These are phyloP conservation scores for Hylia prasina DNA, from an alignment of 2,113 vertebrate genomes.

Conservation along the genomic window DNA sequence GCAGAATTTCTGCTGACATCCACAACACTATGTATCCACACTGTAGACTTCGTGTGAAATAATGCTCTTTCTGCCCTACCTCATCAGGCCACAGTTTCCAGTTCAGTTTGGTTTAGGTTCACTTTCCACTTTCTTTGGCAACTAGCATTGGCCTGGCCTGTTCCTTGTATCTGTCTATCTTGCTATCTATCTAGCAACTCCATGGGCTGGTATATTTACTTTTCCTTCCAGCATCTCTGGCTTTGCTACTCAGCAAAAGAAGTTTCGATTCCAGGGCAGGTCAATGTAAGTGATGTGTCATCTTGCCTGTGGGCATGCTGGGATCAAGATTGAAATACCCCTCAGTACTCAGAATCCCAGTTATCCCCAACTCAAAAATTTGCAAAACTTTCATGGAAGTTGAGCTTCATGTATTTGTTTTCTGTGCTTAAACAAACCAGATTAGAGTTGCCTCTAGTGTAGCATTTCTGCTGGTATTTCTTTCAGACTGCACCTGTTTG, in stretches of 20 bases:
- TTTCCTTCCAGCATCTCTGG: background rate
- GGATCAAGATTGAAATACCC: background rate
- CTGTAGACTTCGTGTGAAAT: background rate
- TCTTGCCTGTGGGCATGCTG: background rate
- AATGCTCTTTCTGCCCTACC: background rate
- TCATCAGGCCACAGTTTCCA: background rate
- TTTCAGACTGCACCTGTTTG: background rate
- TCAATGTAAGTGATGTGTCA: background rate
- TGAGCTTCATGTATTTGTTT: background rate
- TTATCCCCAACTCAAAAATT: too few relatives aligned
- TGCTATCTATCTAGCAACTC: background rate
- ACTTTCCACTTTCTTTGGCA: background rate
- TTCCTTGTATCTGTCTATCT: background rate
- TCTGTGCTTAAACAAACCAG: background rate
- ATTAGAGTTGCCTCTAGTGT: background rate
- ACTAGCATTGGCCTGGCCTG: background rate
- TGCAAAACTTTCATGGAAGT: background rate
- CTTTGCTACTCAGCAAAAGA: background rate
- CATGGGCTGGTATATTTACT: background rate
- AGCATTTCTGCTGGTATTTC: background rate
- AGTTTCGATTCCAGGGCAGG: background rate
- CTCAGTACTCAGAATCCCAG: background rate
- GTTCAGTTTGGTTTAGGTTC: background rate
- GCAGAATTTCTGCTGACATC: background rate
- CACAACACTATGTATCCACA: fast-evolving